phyloP scores from a whole-genome alignment of 1,140 invertebrate genomes.

The Dendroctonus ponderosae region DNA sequence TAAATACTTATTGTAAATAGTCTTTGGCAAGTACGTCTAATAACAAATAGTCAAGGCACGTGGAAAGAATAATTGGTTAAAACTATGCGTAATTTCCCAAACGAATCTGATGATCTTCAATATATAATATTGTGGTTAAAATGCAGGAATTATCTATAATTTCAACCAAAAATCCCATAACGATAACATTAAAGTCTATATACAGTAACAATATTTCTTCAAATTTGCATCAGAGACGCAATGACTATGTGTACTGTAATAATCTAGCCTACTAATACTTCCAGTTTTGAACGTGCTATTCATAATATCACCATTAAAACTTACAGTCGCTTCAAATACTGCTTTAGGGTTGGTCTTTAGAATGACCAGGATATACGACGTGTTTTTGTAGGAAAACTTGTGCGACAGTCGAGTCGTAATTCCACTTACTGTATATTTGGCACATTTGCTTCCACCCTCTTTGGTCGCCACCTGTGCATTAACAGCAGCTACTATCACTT shows the following conservation, averaged over 20 bases:
- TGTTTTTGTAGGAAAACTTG: constrained; percentile 36
- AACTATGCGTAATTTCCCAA: too few relatives aligned
- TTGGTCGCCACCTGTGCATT: constrained; percentile 39
- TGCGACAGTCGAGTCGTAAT: constrained; percentile 31
- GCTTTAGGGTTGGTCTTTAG: constrained; percentile 42
- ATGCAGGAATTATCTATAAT: too few relatives aligned
- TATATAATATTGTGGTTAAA: too few relatives aligned
- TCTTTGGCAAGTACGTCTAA: too few relatives aligned
- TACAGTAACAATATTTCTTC: constrained; percentile 59
- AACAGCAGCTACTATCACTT: constrained; percentile 51
- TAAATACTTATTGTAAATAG: too few relatives aligned
- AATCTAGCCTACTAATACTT: constrained; percentile 62
- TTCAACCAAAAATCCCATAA: too few relatives aligned
- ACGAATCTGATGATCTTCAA: too few relatives aligned
- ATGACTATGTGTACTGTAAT: constrained; percentile 56
- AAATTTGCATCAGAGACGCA: constrained; percentile 56
- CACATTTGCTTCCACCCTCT: constrained; percentile 52
- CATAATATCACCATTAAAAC: constrained; percentile 28
- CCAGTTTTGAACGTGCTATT: constrained; percentile 42
- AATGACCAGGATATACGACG: constrained; percentile 36
- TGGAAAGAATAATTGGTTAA: too few relatives aligned
- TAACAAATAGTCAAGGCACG: too few relatives aligned
- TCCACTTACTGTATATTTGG: constrained; percentile 38
- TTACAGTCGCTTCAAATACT: constrained; percentile 43
- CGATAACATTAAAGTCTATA: neutral